Base-by-base conservation (phyloP, 2,888 invertebrate species). In the Unio pictorum region DNA sequence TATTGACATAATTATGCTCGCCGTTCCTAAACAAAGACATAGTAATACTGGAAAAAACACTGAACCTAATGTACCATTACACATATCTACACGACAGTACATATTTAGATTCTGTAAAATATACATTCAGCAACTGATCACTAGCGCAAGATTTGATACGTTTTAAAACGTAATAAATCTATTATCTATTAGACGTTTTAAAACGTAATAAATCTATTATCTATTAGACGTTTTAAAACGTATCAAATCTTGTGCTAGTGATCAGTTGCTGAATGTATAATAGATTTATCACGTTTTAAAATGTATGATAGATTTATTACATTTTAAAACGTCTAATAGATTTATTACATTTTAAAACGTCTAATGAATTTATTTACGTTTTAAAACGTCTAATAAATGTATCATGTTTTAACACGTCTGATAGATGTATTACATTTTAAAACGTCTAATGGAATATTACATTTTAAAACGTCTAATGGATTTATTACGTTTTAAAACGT, bases 61-160 rank as follows among this genome's bases (percentile, higher is more conserved):
- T 28, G 61, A 28, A 17, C 28, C 61, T 26, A 61, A 61, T 20
- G 26, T 17, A 5, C 11, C 28, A 30, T 61, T 28, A 61, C 26
- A 61, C 5, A 61, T 61, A 30, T 28, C 61, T 26, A 1, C 23
- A 26, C 26, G 7, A 61, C 23, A 61, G 20, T 23, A 61, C 7
- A 61, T 61, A 4, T 23, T 4, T 8, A 20, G 58, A 18, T 54
- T 64, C 65, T n/a, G 64, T 64, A 55, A 69, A 59, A 60, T 64
- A 64, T 45, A 60, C 69, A 55, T 69, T 69, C 26, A 69, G 26
- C 18, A 69, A 8, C 7, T 54, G 17, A n/a, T 69, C 69, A 59
- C 55, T 45, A 17, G 30, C 6, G 17, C 26, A n/a, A 17, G 69
- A 23, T 68, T 64, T 64, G 20, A 28, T 64, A 18, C 63, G n/a